Conservation (phyloP, 2,113 vertebrate genomes). For the Todiramphus saurophagus region DNA sequence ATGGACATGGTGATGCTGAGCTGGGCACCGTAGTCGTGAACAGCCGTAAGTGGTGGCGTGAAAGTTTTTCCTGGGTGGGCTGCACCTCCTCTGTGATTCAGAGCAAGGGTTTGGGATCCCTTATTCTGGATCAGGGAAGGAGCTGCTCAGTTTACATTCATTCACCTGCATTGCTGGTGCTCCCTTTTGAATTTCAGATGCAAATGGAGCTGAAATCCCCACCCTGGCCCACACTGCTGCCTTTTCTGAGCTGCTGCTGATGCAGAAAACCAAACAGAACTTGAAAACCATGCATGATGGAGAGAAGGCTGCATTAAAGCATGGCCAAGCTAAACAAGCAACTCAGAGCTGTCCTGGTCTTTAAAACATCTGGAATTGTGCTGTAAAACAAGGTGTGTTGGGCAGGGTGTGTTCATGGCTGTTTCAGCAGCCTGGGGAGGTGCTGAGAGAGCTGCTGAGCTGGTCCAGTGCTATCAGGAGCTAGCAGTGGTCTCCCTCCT, state of each 20-base stretch:
- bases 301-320: rapidly evolving
- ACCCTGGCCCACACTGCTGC: neutral
- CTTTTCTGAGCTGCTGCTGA: neutral
- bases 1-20: rapidly evolving
- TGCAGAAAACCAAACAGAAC: neutral
- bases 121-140: neutral
- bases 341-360: neutral
- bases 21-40: rapidly evolving
- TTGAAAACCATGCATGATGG: rapidly evolving
- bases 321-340: neutral
- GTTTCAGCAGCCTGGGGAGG: rapidly evolving
- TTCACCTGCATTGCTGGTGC: neutral
- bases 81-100: neutral
- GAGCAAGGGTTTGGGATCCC: neutral
- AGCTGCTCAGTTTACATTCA: neutral
- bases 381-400: neutral
- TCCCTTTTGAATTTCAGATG: neutral
- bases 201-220: neutral
- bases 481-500: neutral
- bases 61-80: neutral
- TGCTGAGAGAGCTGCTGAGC: neutral
- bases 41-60: rapidly evolving
- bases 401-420: neutral
- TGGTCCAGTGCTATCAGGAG: neutral
- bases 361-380: neutral